phyloP scores from a whole-genome alignment of 1,140 invertebrate genomes.

The Chlorops oryzae region DNA sequence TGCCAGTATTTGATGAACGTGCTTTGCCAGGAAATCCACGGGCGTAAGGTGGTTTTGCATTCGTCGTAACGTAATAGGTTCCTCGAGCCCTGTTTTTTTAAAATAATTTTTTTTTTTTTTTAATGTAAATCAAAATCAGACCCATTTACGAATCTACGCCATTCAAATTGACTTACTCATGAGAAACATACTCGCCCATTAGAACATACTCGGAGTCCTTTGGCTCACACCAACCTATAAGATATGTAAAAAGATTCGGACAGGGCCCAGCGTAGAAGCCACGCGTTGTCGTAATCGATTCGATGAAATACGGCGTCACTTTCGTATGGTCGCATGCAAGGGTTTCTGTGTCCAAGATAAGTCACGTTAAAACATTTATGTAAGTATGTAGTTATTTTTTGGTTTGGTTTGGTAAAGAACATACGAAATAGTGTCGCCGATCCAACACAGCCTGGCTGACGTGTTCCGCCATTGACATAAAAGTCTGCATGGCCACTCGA shows the following conservation, averaged over 20 bases:
- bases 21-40: conserved; percentile 68
- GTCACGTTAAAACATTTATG: too few relatives aligned
- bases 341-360: conserved; percentile 57
- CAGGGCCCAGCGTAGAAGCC: conserved; percentile 81
- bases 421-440: conserved; percentile 69
- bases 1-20: conserved; percentile 29
- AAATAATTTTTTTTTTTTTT: neutral
- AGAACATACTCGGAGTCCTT: conserved; percentile 68
- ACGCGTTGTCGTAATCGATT: conserved; percentile 68
- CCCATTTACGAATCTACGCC: neutral
- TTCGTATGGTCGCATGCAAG: conserved; percentile 81
- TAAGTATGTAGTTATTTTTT: too few relatives aligned
- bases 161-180: conserved; percentile 54
- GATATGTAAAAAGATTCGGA: conserved; percentile 69
- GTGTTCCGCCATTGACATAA: conserved; percentile 83
- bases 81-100: conserved; percentile 60
- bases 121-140: neutral
- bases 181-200: conserved; percentile 74
- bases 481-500: conserved; percentile 84
- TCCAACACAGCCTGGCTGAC: conserved; percentile 77
- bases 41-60: conserved; percentile 75
- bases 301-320: conserved; percentile 81
- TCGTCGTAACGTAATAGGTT: conserved; percentile 77
- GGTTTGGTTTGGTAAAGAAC: conserved; percentile 27
- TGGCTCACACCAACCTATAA: conserved; percentile 74